Base-by-base conservation (phyloP, 1,140 invertebrate genomes). In the Trachymyrmex cornetzi region DNA sequence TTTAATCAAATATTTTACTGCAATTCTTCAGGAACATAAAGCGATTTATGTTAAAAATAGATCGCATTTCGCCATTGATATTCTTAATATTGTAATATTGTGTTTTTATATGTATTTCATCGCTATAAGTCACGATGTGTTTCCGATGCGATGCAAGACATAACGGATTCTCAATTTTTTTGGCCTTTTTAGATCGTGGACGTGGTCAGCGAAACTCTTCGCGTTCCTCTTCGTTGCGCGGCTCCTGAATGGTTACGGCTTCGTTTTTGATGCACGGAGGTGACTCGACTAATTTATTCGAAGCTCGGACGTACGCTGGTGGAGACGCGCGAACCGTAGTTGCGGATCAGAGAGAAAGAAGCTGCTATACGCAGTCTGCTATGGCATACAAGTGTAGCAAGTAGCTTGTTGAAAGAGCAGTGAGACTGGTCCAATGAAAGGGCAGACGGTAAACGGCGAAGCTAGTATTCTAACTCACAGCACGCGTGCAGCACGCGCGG, bases 271-370 rank as follows among this genome's bases (percentile, higher is more conserved):
- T 84, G 86, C 66, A 53, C 80, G 82, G 67, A 80, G 86, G 79
- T 93, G 92, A 92, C 89, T 92, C 91, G 91, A 88, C 90, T 93
- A 90, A 93, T 94, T 94, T 94, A 94, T 94, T 94, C 91, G 91
- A 88, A 89, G 74, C 85, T 74, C 61, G 77, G 61, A 80, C 67
- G 50, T 38, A 27, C 50, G 53, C 85, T 87, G 48, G 30, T 22
- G 34, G 22, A 81, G 67, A 38, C 79, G 63, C 7, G 19, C 34
- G 27, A 34, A 22, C 75, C 77, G 61, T 24, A 53, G 44, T 53
- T 44, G 34, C 53, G 22, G 38, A 30, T 38, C 77, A 27, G 24
- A 66, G 44, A 57, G 44, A 57, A 81, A 81, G 64, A 81, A 71
- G 30, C 14, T 22, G 48, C 50, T 50, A n/a, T 27, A 16, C 59